Conservation (phyloP, 2,797 vertebrate genomes). For the Premnoplex brunnescens region DNA sequence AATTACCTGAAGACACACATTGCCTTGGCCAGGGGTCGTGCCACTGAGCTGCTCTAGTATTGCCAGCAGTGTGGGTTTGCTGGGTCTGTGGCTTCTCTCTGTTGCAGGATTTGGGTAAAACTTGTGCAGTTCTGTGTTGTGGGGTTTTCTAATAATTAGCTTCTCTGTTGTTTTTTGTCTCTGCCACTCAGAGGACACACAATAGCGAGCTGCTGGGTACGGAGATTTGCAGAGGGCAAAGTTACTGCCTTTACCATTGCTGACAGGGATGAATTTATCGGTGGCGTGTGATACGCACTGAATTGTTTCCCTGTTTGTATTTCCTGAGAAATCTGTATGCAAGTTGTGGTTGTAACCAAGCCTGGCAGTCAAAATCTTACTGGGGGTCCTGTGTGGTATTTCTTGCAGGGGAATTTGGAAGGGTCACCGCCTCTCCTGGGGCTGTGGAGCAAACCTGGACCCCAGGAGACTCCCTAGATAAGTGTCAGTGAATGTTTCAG, state of each 20-base stretch:
- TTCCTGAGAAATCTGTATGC: neutral
- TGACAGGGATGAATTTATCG: fast-evolving
- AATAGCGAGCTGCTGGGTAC: neutral
- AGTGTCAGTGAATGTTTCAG: neutral
- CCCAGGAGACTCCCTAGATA: neutral
- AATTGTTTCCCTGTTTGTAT: neutral
- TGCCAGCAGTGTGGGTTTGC: neutral
- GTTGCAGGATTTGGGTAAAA: neutral
- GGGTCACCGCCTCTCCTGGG: neutral
- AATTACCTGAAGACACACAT: neutral
- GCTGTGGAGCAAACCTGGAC: neutral
- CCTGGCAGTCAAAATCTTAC: neutral
- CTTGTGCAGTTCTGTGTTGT: neutral
- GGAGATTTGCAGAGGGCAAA: neutral
- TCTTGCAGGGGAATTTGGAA: neutral
- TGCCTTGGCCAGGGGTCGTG: neutral
- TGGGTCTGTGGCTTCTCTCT: neutral
- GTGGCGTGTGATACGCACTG: fast-evolving
- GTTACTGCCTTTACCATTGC: neutral
- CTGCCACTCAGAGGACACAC: neutral
- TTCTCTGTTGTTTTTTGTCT: neutral
- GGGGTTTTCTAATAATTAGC: neutral
- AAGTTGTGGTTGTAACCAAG: neutral
- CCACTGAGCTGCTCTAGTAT: neutral
- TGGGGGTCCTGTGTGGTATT: neutral